Evolutionary conservation across 2,888 invertebrate genomes (phyloP).

Genomic region (Helicoverpa assulta): DNA sequence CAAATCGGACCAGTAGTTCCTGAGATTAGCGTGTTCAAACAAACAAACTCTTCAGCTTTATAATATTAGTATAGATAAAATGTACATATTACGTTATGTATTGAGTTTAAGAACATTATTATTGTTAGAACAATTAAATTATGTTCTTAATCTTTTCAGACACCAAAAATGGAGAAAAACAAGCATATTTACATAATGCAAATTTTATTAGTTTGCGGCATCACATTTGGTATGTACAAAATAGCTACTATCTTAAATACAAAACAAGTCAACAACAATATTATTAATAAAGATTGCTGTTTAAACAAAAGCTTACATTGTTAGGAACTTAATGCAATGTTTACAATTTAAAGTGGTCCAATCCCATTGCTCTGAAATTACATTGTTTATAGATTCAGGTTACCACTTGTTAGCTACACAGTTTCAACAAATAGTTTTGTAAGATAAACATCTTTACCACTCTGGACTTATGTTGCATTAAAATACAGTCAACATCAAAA

Average conservation of each 20-base stretch:
- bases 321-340: neutral
- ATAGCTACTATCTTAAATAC: too few species aligned
- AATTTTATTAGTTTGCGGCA: constrained; percentile 68
- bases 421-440: constrained; percentile 20
- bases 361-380: neutral
- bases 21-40: too few species aligned
- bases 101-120: too few species aligned
- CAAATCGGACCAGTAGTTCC: too few species aligned
- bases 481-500: constrained; percentile 29
- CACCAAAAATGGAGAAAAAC: constrained; percentile 60
- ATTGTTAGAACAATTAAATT: too few species aligned
- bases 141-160: constrained; percentile 54
- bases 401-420: constrained; percentile 4
- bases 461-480: neutral
- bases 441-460: constrained; percentile 14
- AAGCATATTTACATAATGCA: constrained; percentile 67
- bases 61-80: too few species aligned
- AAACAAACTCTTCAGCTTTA: too few species aligned
- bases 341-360: neutral
- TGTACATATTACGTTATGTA: neutral
- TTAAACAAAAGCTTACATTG: neutral
- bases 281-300: neutral
- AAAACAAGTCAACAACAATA: too few species aligned
- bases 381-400: constrained; percentile 2
- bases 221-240: constrained; percentile 62